Conservation (phyloP, 37 sponge, comb jelly and placozoan species). For the Halisarca cf. caerulea region DNA sequence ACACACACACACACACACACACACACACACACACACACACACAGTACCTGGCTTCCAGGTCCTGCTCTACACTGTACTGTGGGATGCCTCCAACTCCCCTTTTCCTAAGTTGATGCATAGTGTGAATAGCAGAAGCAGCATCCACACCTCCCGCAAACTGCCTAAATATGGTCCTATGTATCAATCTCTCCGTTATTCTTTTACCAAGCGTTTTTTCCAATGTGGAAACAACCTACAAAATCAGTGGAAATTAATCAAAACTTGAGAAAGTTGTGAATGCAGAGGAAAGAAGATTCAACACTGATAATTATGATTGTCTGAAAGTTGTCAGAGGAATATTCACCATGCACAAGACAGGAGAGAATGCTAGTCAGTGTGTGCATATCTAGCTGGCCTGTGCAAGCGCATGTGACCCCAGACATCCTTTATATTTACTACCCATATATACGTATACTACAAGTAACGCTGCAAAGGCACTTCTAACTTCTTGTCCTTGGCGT, state of each 20-base stretch:
- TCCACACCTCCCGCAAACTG: conserved; percentile 74
- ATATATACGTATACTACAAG: too few relatives aligned
- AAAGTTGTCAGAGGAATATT: too few relatives aligned
- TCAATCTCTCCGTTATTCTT: conserved; percentile 26
- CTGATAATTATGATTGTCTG: too few relatives aligned
- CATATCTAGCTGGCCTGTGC: too few relatives aligned
- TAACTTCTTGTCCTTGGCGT: conserved; percentile 50
- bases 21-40: neutral
- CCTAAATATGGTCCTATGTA: conserved; percentile 49
- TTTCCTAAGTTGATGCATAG: conserved; percentile 19
- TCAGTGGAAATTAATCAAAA: too few relatives aligned
- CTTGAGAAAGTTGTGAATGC: too few relatives aligned
- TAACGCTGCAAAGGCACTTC: too few relatives aligned
- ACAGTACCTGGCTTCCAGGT: conserved; percentile 3
- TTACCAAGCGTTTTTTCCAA: conserved; percentile 40
- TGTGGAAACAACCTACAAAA: neutral
- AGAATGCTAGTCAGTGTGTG: too few relatives aligned
- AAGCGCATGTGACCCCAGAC: too few relatives aligned
- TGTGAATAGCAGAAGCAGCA: neutral
- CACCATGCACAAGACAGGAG: too few relatives aligned
- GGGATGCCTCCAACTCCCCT: conserved; percentile 34
- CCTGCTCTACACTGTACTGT: conserved; percentile 55
- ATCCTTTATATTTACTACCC: too few relatives aligned
- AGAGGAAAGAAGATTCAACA: too few relatives aligned
- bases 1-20: neutral